Evolutionary conservation across 1,140 invertebrate species (phyloP), one percentile per base, ranked within the genome.

Genomic region (Zaprionus lachaisei): DNA sequence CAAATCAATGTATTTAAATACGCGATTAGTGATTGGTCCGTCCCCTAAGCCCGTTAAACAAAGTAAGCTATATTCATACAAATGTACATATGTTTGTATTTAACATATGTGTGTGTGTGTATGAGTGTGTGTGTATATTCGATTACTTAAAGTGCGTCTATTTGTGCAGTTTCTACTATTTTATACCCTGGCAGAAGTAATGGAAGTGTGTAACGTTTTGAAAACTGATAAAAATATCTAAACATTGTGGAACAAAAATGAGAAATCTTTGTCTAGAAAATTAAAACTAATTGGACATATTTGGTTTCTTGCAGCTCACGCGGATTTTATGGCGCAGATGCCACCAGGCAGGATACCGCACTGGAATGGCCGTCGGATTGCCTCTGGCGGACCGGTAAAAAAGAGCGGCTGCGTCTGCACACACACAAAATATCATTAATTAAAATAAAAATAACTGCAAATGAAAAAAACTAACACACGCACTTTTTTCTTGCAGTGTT

Each of bases 91-190:
- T 34, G 24, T 70, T 9, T 12, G 22, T 66, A 55, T 38, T 28
- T 57, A 51, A 38, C 31, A 44, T 38, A 12, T 31, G 24, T 61
- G 9, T 66, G 9, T 66, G n/a, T 64, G 47, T 44, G 12, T 37
- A 34, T 34, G 14, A 20, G 17, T 24, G 38, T 65, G 24, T 26
- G 26, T 54, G 17, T 76, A 61, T 77, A 62, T 77, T 72, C 69
- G 69, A 72, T 56, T 66, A 63, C 47, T 66, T 58, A 58, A 28
- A 65, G 62, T 72, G 69, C 69, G 31, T 71, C 54, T 6, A 4
- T 61, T 28, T 54, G 14, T 69, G 47, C 14, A 44, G 41, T 44
- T 17, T 44, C 5, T 2, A 22, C 12, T 7, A 24, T 51, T 22
- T 22, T 1, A 56, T 56, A 26, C 54, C 54, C 26, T 55, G 20